Evolutionary conservation across 1,140 invertebrate species (phyloP).

Genomic region (Nixonia krombeini): DNA sequence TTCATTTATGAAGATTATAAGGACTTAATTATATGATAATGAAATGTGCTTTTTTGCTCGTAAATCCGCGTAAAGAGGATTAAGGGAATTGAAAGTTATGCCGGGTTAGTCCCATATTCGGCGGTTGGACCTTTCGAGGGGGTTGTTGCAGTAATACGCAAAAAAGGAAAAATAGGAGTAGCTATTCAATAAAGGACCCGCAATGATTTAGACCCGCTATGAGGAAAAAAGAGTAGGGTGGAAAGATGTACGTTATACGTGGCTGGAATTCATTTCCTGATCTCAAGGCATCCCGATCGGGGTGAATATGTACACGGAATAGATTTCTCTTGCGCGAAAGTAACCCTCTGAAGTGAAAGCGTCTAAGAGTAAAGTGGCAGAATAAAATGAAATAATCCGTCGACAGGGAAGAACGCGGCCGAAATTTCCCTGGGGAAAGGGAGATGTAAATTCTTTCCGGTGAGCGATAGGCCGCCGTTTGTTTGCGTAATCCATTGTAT

Average conservation of each 20-base stretch:
- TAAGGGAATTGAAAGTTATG: no score
- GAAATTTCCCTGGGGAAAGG: conserved; percentile 40
- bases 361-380: conserved; percentile 49
- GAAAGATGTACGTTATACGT: conserved; percentile 53
- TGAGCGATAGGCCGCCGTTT: conserved; percentile 24
- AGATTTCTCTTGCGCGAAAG: conserved; percentile 43
- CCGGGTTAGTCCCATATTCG: no score
- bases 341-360: conserved; percentile 51
- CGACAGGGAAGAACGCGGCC: conserved; percentile 47
- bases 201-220: conserved; percentile 62
- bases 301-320: conserved; percentile 34
- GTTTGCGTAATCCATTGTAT: conserved; percentile 35
- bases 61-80: no score
- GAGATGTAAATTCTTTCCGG: conserved; percentile 39
- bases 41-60: no score
- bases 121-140: no score
- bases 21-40: no score
- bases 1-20: no score
- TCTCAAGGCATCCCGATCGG: conserved; percentile 25
- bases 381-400: conserved; percentile 52
- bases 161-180: no score
- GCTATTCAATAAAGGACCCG: conserved; percentile 62
- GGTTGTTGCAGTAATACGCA: no score
- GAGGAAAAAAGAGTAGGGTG: conserved; percentile 23
- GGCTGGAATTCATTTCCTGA: conserved; percentile 56